phyloP scores from a whole-genome alignment of 2,113 vertebrate species.

The Tetraodon nigroviridis region DNA sequence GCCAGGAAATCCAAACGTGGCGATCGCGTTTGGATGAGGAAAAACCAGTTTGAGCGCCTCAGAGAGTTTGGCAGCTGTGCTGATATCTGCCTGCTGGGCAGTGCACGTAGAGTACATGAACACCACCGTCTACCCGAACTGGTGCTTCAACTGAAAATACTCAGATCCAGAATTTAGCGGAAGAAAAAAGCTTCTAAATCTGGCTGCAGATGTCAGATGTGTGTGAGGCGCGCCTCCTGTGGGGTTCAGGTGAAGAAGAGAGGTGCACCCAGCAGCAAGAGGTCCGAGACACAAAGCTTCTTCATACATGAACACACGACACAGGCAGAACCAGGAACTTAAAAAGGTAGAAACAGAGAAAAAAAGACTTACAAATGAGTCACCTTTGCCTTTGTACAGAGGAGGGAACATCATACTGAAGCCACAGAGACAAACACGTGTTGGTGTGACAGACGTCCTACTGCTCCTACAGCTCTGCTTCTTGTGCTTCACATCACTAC shows the following conservation, averaged over 20 bases:
- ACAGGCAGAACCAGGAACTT: conserved; percentile 89
- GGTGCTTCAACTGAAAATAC: conserved; percentile 9
- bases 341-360: conserved; percentile 81
- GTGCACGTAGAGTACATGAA: conserved; percentile 39
- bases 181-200: conserved; percentile 27
- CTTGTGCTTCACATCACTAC: conserved; percentile 77
- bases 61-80: conserved; percentile 17
- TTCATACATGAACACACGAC: conserved; percentile 94
- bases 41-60: too few species aligned
- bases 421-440: conserved; percentile 81
- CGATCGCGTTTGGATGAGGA: too few species aligned
- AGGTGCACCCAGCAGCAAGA: conserved; percentile 36
- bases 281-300: conserved; percentile 86
- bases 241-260: conserved; percentile 66
- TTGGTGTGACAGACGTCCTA: conserved; percentile 81
- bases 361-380: conserved; percentile 62
- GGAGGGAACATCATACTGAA: conserved; percentile 81
- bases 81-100: conserved; percentile 39
- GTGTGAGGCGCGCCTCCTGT: conserved; percentile 23
- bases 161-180: conserved; percentile 32
- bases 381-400: conserved; percentile 80
- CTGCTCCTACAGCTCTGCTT: conserved; percentile 78
- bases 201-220: conserved; percentile 23
- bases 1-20: conserved; percentile 49
- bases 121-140: conserved; percentile 38